phyloP scores from a whole-genome alignment of 2,888 invertebrate genomes.

The Euspilapteryx auroguttella region DNA sequence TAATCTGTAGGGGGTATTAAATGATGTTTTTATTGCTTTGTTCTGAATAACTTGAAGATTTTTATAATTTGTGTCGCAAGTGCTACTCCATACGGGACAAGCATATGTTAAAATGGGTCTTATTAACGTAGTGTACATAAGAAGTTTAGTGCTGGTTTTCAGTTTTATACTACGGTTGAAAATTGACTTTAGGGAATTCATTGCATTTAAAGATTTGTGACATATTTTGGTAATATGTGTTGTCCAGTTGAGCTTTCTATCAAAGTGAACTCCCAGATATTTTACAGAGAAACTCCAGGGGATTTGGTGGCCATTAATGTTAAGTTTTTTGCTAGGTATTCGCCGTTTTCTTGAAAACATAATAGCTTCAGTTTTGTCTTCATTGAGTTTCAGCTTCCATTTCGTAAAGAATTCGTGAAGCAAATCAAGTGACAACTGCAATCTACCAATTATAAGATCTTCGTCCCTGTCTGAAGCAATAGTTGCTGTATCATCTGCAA shows the following conservation, averaged over 20 bases:
- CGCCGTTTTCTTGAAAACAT: conserved; percentile 2
- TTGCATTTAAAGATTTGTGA: background rate
- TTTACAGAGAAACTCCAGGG: conserved; percentile 1
- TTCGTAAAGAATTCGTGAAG: conserved; percentile 1
- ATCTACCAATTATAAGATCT: background rate
- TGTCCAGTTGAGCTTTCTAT: conserved; percentile 1
- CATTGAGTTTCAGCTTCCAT: too few relatives aligned
- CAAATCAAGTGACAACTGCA: conserved; percentile 2
- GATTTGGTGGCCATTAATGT: background rate
- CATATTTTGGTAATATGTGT: background rate
- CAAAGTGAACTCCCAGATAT: background rate
- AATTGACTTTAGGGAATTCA: background rate
- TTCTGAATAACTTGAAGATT: too few relatives aligned
- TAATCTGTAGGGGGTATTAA: too few relatives aligned
- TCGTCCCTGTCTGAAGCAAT: conserved; percentile 1
- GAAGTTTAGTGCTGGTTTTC: too few relatives aligned
- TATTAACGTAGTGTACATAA: too few relatives aligned
- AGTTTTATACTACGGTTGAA: too few relatives aligned
- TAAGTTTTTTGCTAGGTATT: background rate
- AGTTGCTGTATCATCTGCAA: conserved; percentile 3
- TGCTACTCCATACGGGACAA: too few relatives aligned
- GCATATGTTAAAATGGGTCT: too few relatives aligned
- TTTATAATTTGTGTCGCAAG: too few relatives aligned
- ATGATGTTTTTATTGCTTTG: too few relatives aligned
- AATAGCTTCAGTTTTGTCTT: too few relatives aligned